A percentile compares a stretch with the other conserved stretches of the same genome.
phyloP scores from a whole-genome alignment of 1,140 invertebrate genomes.

The Propsilocerus akamusi region DNA sequence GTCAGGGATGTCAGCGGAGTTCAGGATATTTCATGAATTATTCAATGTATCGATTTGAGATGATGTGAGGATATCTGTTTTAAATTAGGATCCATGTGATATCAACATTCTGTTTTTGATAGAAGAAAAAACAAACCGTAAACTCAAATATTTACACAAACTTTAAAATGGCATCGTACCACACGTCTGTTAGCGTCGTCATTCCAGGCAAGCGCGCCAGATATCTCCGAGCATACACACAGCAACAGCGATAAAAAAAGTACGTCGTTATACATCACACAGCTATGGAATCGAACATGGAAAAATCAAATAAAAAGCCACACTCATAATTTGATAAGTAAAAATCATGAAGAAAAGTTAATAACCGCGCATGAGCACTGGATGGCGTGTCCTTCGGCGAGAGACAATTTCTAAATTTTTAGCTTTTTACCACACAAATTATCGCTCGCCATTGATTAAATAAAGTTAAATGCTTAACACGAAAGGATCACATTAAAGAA shows the following conservation, averaged over 20 bases:
- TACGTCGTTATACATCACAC: no score
- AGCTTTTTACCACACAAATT: not conserved
- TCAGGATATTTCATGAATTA: not conserved
- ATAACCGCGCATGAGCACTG: not conserved
- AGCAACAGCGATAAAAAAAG: not conserved
- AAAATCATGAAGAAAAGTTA: constrained; percentile 1
- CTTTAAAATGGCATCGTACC: no score
- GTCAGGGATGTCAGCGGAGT: not conserved
- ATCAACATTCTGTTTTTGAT: no score
- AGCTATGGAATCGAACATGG: constrained; percentile 4
- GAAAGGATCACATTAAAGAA: not conserved
- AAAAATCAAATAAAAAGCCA: constrained; percentile 4
- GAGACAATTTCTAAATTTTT: not conserved
- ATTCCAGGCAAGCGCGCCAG: not conserved
- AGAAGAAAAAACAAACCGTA: no score
- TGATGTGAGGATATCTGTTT: no score
- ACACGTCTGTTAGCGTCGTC: no score
- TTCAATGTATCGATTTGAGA: no score
- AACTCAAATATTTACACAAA: no score
- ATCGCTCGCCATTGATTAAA: not conserved
- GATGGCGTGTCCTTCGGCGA: no score
- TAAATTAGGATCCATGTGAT: no score
- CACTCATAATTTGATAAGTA: constrained; percentile 4
- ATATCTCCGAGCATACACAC: not conserved
- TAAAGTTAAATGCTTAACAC: not conserved